These are phyloP conservation scores for Ariolimax columbianus DNA, from an alignment of 2,888 invertebrate species.

Conservation along the genomic window DNA sequence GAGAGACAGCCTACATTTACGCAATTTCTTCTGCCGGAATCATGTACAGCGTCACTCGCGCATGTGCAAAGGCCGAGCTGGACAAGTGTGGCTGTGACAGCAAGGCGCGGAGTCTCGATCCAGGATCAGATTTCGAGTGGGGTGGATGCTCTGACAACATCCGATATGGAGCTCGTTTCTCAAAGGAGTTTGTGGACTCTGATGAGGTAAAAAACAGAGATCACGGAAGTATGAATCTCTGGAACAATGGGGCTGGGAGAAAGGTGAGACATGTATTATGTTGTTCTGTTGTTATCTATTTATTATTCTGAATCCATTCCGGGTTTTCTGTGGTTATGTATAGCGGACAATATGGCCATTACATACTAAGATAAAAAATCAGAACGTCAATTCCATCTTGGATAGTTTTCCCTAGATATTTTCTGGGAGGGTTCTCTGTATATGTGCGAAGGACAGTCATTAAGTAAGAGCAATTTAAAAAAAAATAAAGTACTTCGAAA, in stretches of 20 bases:
- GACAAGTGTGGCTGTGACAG: conserved; percentile 93
- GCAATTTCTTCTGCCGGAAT: conserved; percentile 93
- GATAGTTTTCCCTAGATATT: no score
- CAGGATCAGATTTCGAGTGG: conserved; percentile 88
- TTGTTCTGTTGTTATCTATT: no score
- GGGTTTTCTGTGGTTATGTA: no score
- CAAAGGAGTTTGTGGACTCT: conserved; percentile 91
- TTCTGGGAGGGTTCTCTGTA: no score
- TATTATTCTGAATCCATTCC: no score
- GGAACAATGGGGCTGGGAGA: conserved; percentile 94
- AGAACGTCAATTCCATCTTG: no score
- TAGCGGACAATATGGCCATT: no score
- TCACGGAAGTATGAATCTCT: conserved; percentile 91
- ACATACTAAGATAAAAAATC: no score
- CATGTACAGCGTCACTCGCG: conserved; percentile 91
- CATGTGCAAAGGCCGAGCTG: conserved; percentile 85
- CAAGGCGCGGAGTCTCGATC: conserved; percentile 83
- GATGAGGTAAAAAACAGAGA: conserved; percentile 88
- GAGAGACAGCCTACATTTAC: conserved; percentile 93
- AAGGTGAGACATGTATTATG: conserved; percentile 82
- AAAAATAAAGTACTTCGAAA: no score
- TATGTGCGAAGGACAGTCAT: no score
- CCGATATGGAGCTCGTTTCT: conserved; percentile 88
- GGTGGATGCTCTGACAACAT: conserved; percentile 92
- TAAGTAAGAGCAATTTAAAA: no score